A percentile compares a stretch with the other conserved stretches of the same genome.
Evolutionary conservation across 2,113 vertebrate genomes (phyloP).

Genomic region (Agapornis roseicollis): DNA sequence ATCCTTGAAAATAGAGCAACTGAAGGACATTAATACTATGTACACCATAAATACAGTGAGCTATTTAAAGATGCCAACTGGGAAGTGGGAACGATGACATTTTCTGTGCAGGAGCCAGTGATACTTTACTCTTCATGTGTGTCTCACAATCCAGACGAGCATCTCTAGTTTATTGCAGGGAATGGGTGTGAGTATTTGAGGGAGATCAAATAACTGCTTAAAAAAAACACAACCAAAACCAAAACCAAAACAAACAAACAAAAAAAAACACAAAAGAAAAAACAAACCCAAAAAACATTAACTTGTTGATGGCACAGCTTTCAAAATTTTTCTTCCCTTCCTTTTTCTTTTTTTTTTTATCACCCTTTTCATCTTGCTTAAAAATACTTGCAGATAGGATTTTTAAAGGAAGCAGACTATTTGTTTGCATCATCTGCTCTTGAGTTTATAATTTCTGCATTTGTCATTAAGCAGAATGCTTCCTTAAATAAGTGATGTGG

Average conservation of each 20-base stretch:
- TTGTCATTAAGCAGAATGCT: not conserved
- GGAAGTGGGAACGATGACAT: constrained; percentile 71
- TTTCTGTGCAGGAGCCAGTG: constrained; percentile 68
- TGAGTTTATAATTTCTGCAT: not conserved
- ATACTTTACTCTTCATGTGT: constrained; percentile 72
- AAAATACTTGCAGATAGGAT: constrained; percentile 1
- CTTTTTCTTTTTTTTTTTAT: constrained; percentile 7
- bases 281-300: not conserved
- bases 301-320: constrained; percentile 25
- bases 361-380: not conserved
- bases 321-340: not conserved
- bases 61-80: constrained; percentile 78
- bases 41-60: constrained; percentile 78
- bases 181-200: constrained; percentile 44
- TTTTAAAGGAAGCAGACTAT: not conserved
- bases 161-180: constrained; percentile 61
- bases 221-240: not conserved
- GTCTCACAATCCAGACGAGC: constrained; percentile 60
- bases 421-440: not conserved
- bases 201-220: constrained; percentile 41
- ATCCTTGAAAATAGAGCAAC: constrained; percentile 84
- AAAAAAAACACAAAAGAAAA: no score
- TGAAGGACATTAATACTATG: constrained; percentile 83
- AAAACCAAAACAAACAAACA: no score
- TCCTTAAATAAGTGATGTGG: constrained; percentile 24